Percentiles rank a stretch among this genome's conserved stretches.
Conservation (phyloP, 2,113 vertebrate genomes). For the Callithrix jacchus region DNA sequence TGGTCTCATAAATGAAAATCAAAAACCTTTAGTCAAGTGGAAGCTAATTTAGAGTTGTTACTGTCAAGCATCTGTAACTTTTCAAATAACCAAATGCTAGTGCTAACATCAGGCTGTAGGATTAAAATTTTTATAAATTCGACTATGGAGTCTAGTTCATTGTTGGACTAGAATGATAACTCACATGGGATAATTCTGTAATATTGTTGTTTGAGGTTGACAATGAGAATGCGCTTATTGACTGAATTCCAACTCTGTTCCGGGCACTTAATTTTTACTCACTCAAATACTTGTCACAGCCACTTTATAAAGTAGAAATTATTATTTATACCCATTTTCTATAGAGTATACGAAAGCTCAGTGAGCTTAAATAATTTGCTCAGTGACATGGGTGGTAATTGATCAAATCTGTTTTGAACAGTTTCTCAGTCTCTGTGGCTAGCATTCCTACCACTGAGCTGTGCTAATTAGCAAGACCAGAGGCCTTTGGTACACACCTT, state of each 20-base stretch:
- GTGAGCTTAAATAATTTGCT: not conserved
- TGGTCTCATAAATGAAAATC: conserved; percentile 44
- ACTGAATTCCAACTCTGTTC: not conserved
- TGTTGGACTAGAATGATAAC: not conserved
- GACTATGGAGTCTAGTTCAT: not conserved
- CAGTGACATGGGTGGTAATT: not conserved
- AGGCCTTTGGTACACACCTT: accelerated
- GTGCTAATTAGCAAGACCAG: not conserved
- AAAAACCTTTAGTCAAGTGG: conserved; percentile 41
- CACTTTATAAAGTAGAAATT: not conserved
- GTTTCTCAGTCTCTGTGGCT: not conserved
- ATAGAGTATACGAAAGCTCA: not conserved
- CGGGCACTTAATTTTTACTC: not conserved
- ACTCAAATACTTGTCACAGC: not conserved
- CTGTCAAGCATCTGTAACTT: not conserved
- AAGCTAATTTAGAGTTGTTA: conserved; percentile 45
- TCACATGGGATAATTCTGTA: not conserved
- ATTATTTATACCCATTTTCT: not conserved
- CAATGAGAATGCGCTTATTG: accelerated
- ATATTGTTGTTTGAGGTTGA: not conserved
- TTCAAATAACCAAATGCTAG: not conserved
- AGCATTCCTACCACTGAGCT: not conserved
- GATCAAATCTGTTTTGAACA: not conserved
- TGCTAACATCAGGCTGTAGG: not conserved
- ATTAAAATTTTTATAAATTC: not conserved